Base-by-base conservation (phyloP, 2,888 invertebrate species). In the Phyllotreta cruciferae region DNA sequence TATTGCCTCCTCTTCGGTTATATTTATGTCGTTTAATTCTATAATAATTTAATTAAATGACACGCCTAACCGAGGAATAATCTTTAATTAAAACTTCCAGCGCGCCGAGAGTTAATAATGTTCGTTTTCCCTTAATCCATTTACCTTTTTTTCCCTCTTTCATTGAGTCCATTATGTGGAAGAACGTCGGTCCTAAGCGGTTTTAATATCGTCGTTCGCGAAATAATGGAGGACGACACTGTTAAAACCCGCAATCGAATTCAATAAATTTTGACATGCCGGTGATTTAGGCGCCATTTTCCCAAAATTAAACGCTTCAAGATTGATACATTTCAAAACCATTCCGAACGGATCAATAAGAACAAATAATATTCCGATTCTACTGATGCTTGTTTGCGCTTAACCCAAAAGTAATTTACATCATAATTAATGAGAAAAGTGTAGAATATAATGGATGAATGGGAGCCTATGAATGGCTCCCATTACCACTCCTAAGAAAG, bases 191-290 rank as follows among this genome's bases (percentile, higher is more conserved):
- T 14, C 38, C 11, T 39, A 49, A 57, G 39, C 56, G 56, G 34
- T 57, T 57, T 57, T 38, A 57, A 45, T 57, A 38, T 57, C 37
- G 38, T 38, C 49, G n/a, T 45, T 11, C 10, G n/a, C 2, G 39
- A 49, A 57, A 57, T 57, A 57, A 57, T 49, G 56, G 47, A 57
- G 47, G 47, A 57, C 49, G 56, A 49, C 56, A 57, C 37, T 49
- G 47, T 57, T 49, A 57, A 57, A 57, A 49, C 10, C 38, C 49
- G 38, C 56, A 47, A 57, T 57, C 56, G 56, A 57, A 57, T 49
- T 57, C 56, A 49, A 57, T 57, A 57, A 57, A 47, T 57, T 56
- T 47, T 57, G 56, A 49, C 56, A 44, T 39, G 56, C 24, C 37
- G 39, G 38, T 49, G 56, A 57, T 57, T 57, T 57, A 47, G 49